Conservation (phyloP, 2,888 invertebrate species). For the Eupelmus urozonus region DNA sequence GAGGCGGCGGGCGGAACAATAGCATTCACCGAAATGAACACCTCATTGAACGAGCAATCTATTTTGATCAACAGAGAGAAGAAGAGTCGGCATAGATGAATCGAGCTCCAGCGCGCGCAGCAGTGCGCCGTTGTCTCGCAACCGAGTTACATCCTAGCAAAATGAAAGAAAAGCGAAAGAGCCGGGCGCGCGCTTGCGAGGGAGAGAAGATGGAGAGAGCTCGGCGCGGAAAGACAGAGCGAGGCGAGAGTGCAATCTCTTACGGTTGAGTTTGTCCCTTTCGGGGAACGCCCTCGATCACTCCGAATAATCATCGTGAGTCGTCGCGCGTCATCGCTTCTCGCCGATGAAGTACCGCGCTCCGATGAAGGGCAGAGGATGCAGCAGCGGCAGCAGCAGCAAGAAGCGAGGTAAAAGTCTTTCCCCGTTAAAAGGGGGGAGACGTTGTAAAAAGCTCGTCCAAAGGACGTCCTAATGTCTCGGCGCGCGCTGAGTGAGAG, state of each 20-base stretch:
- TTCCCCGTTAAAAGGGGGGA: slow-evolving; percentile 50
- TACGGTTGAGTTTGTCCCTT: slow-evolving; percentile 70
- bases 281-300: slow-evolving; percentile 69
- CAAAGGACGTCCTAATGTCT: slow-evolving; percentile 61
- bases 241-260: slow-evolving; percentile 66
- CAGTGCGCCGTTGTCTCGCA: neutral
- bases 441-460: slow-evolving; percentile 56
- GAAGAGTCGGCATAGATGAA: neutral
- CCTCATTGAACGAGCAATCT: neutral
- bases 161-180: slow-evolving; percentile 15
- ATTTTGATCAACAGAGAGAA: neutral
- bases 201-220: neutral
- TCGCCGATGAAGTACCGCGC: slow-evolving; percentile 56
- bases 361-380: slow-evolving; percentile 55
- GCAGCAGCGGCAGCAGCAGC: slow-evolving; percentile 41
- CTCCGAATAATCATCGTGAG: slow-evolving; percentile 72
- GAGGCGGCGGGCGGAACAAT: no score
- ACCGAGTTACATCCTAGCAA: neutral
- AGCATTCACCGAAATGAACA: neutral
- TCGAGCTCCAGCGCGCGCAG: neutral
- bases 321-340: slow-evolving; percentile 66
- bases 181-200: neutral
- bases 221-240: neutral
- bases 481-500: slow-evolving; percentile 52
- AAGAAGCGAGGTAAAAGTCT: slow-evolving; percentile 38